Conservation (phyloP, 1,140 invertebrate genomes). For the Zaprionus davidi region DNA sequence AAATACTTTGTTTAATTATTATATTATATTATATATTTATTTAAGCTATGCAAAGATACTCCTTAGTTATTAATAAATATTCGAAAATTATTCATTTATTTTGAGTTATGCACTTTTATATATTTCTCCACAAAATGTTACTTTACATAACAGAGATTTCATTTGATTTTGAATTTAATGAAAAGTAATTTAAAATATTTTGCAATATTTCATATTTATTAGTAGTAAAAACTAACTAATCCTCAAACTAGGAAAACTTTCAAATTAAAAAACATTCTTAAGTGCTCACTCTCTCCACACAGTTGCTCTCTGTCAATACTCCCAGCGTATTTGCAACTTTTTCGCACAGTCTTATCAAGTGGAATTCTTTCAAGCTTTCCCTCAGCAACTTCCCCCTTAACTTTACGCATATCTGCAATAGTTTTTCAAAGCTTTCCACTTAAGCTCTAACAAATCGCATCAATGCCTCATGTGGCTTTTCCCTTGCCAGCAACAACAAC, state of each 20-base stretch:
- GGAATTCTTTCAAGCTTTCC: constrained; percentile 9
- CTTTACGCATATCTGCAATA: constrained; percentile 23
- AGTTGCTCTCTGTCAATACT: background rate
- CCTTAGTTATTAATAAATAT: too few species aligned
- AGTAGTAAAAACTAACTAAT: background rate
- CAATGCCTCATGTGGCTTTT: constrained; percentile 46
- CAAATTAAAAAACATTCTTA: constrained; percentile 1
- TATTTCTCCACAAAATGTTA: background rate
- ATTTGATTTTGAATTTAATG: too few species aligned
- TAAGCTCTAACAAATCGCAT: constrained; percentile 50
- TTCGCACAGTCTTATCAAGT: constrained; percentile 10
- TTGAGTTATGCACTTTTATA: background rate
- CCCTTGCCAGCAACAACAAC: constrained; percentile 2
- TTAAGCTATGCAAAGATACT: too few species aligned
- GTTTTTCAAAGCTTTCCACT: constrained; percentile 25
- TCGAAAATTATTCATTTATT: background rate
- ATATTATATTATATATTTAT: too few species aligned
- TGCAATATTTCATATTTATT: too few species aligned
- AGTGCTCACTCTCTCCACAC: background rate
- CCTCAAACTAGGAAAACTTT: background rate
- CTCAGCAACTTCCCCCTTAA: background rate
- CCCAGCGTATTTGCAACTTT: background rate
- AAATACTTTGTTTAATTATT: too few species aligned
- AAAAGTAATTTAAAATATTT: too few species aligned
- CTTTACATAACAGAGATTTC: too few species aligned